These are phyloP conservation scores for Deroptyus accipitrinus DNA, from an alignment of 2,113 vertebrate species.

Conservation along the genomic window DNA sequence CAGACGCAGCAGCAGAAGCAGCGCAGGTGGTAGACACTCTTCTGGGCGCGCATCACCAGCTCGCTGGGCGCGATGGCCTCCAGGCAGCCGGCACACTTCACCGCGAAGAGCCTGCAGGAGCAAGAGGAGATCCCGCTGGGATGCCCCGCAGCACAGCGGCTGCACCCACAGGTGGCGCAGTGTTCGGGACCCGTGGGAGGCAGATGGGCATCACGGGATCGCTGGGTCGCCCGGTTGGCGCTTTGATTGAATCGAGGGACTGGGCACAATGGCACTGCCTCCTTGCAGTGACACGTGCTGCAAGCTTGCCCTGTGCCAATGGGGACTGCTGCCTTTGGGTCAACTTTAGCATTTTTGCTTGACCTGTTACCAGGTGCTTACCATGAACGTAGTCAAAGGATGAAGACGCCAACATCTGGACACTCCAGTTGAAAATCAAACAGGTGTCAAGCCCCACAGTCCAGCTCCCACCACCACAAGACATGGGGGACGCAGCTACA, in stretches of 20 bases:
- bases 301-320: background rate
- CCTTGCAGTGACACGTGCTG: accelerated
- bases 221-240: accelerated
- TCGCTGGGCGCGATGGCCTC: constrained; percentile 87
- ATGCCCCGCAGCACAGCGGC: accelerated
- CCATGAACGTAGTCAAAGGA: background rate
- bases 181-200: accelerated
- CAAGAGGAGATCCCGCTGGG: background rate
- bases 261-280: background rate
- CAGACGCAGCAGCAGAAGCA: constrained; percentile 97
- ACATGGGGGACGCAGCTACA: no score
- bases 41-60: constrained; percentile 91
- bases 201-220: accelerated
- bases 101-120: constrained; percentile 85
- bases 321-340: background rate
- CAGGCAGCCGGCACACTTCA: constrained; percentile 86
- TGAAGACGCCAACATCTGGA: accelerated
- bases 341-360: background rate
- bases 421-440: background rate
- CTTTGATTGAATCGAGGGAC: accelerated
- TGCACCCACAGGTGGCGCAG: accelerated
- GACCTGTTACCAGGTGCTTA: background rate
- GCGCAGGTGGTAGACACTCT: constrained; percentile 91
- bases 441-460: background rate
- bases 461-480: background rate